Evolutionary conservation across 2,797 vertebrate species (phyloP).

Genomic region (Coluber constrictor): DNA sequence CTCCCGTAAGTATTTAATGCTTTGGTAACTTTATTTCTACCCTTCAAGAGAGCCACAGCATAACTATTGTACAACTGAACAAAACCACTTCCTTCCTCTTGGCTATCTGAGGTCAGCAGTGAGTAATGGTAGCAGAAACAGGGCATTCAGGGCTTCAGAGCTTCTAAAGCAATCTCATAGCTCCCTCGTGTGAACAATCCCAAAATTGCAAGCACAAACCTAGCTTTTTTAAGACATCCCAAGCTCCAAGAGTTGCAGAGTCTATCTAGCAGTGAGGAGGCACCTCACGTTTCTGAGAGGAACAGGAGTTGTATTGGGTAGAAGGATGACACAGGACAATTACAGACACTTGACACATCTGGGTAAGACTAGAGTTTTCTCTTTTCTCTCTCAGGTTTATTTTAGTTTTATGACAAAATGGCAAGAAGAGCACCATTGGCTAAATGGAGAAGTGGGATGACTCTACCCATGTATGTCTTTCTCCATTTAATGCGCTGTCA

Average conservation of each 20-base stretch:
- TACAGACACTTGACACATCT: neutral
- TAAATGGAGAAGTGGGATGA: neutral
- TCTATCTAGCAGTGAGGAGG: neutral
- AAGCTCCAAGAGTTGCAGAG: neutral
- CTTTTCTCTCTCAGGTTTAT: neutral
- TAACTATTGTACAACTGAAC: neutral
- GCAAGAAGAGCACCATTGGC: neutral
- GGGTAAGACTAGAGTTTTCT: neutral
- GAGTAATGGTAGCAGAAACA: neutral
- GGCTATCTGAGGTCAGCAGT: slow-evolving; percentile 15
- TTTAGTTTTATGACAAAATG: neutral
- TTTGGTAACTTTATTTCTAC: neutral
- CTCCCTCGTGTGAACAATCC: neutral
- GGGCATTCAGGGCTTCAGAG: neutral
- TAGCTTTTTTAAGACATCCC: neutral
- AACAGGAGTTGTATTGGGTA: neutral
- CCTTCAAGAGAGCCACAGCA: neutral
- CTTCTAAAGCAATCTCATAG: neutral
- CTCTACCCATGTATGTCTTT: neutral
- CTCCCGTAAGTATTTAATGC: slow-evolving; percentile 81
- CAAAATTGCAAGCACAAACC: neutral
- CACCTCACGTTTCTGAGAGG: neutral
- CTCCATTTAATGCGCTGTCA: neutral
- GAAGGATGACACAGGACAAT: neutral
- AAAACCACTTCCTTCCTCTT: slow-evolving; percentile 45